These are phyloP conservation scores for Thera britannica DNA, from an alignment of 2,888 invertebrate genomes.

Conservation along the genomic window DNA sequence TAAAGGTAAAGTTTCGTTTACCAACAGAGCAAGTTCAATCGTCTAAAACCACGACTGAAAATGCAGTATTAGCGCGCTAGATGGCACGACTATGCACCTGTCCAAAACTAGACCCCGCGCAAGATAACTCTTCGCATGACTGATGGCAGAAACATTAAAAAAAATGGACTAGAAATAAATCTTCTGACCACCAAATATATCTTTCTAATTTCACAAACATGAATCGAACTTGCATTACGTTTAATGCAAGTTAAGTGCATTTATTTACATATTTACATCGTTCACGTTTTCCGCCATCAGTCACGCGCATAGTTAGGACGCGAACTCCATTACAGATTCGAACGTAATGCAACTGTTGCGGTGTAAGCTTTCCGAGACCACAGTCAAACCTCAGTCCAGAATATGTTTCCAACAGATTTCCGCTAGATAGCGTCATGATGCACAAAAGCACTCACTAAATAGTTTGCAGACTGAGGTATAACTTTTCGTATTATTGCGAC, in stretches of 20 bases:
- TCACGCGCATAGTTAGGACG: no score
- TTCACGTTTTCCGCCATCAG: no score
- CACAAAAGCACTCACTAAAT: constrained; percentile 6
- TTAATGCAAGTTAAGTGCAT: no score
- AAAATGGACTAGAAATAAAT: no score
- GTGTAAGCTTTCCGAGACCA: neutral
- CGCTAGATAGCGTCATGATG: constrained; percentile 23
- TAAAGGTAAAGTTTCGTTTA: neutral
- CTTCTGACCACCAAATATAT: no score
- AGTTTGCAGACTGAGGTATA: constrained; percentile 12
- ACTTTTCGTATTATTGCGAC: constrained; percentile 5
- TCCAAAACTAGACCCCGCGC: neutral
- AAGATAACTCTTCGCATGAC: no score
- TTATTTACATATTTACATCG: no score
- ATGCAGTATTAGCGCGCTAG: neutral
- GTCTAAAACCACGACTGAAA: neutral
- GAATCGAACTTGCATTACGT: no score
- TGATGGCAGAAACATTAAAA: no score
- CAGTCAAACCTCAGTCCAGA: neutral
- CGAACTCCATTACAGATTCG: neutral
- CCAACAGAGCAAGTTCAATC: neutral
- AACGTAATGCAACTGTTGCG: neutral
- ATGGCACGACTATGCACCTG: constrained; percentile 2
- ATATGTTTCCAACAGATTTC: constrained; percentile 1
- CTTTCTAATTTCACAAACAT: no score